Percentiles rank a stretch among this genome's conserved stretches.
Conservation (phyloP, 2,888 invertebrate species). For the Ctena decussata region DNA sequence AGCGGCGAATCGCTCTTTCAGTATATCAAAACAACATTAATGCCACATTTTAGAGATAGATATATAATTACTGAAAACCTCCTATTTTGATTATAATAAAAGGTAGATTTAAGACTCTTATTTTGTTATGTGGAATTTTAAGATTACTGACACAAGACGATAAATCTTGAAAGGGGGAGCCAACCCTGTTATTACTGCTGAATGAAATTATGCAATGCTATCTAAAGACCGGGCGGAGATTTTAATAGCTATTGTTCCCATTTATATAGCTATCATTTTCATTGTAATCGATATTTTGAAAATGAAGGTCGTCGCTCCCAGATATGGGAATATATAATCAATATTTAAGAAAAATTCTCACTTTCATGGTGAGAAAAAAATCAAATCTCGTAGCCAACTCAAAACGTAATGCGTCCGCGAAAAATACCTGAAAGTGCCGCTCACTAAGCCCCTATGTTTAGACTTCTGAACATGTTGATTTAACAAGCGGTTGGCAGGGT, state of each 20-base stretch:
- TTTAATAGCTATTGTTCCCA: conserved; percentile 1
- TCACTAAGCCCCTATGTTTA: too few species aligned
- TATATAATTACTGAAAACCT: conserved; percentile 14
- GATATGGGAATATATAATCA: not conserved
- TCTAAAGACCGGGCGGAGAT: not conserved
- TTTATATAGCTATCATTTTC: conserved; percentile 2
- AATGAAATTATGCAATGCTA: conserved; percentile 12
- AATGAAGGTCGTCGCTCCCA: not conserved
- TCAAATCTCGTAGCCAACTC: too few species aligned
- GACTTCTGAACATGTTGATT: too few species aligned
- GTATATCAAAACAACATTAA: conserved; percentile 7
- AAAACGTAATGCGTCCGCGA: too few species aligned
- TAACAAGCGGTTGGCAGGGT: too few species aligned
- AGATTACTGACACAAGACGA: not conserved
- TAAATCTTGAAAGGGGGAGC: not conserved
- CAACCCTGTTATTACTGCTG: conserved; percentile 4
- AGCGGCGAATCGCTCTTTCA: not conserved
- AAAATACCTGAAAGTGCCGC: too few species aligned
- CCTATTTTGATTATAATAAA: conserved; percentile 14
- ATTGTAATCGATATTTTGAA: not conserved
- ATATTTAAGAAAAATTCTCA: not conserved
- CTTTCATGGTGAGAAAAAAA: too few species aligned
- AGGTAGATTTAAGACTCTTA: conserved; percentile 12
- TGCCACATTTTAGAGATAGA: conserved; percentile 6
- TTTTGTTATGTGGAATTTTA: conserved; percentile 9